These are phyloP conservation scores for Fopius arisanus DNA, from an alignment of 1,140 invertebrate species.

Conservation along the genomic window DNA sequence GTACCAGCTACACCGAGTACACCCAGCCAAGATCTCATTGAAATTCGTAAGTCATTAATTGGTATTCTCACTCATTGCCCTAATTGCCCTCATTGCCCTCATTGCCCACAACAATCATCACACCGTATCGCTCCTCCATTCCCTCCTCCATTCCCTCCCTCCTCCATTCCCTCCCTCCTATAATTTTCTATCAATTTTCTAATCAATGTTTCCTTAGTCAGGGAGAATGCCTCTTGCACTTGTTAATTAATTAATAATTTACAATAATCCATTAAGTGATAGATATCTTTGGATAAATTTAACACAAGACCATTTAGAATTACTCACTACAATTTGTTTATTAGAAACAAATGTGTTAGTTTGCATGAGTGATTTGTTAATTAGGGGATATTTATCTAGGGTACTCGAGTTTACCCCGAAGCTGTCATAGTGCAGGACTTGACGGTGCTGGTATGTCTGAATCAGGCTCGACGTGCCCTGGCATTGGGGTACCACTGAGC, in stretches of 20 bases:
- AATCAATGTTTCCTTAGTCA: not conserved
- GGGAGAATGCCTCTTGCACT: not conserved
- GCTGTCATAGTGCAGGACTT: conserved; percentile 71
- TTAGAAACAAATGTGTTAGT: not conserved
- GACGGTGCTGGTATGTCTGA: conserved; percentile 68
- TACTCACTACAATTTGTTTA: not conserved
- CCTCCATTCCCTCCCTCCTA: not conserved
- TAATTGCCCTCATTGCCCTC: no score
- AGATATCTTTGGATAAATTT: not conserved
- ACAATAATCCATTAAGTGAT: not conserved
- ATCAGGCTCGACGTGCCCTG: conserved; percentile 62
- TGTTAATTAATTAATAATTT: conserved; percentile 1
- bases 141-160: no score
- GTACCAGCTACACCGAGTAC: conserved; percentile 87
- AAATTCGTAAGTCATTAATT: conserved; percentile 57
- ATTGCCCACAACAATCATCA: not conserved
- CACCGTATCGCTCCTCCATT: not conserved
- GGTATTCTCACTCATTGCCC: no score
- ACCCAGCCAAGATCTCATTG: conserved; percentile 67
- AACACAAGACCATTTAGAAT: not conserved
- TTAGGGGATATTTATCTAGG: conserved; percentile 62
- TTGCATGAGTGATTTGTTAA: conserved; percentile 19
- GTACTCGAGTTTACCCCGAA: conserved; percentile 83
- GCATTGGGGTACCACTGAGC: conserved; percentile 54
- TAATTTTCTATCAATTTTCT: not conserved